phyloP scores from a whole-genome alignment of 2,113 vertebrate genomes.

The Paracanthobrama guichenoti region DNA sequence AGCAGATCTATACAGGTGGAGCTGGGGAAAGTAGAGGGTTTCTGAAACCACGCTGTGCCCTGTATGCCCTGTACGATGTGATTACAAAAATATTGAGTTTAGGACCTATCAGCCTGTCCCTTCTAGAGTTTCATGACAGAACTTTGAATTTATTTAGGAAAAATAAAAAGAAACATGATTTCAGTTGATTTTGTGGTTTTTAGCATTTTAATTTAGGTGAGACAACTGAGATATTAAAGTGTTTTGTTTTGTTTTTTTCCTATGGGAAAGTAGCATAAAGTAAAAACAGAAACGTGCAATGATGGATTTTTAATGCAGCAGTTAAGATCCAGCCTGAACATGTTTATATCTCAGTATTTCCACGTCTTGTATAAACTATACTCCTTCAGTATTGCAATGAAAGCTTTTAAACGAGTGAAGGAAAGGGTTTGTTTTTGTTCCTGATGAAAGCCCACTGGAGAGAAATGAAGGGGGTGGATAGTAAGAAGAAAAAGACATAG shows the following conservation, averaged over 20 bases:
- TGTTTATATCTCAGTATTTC: conserved; percentile 34
- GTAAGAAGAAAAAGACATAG: background rate
- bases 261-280: background rate
- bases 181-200: too few relatives aligned
- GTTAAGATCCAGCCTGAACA: background rate
- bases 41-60: too few relatives aligned
- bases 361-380: background rate
- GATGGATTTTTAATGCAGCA: background rate
- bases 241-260: too few relatives aligned
- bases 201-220: too few relatives aligned
- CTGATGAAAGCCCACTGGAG: conserved; percentile 13
- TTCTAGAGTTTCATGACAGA: too few relatives aligned
- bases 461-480: background rate
- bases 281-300: conserved; percentile 26
- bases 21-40: too few relatives aligned
- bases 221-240: background rate
- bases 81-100: too few relatives aligned
- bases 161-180: too few relatives aligned
- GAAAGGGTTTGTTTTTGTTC: conserved; percentile 32
- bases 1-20: too few relatives aligned
- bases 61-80: too few relatives aligned
- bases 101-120: too few relatives aligned
- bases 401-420: background rate
- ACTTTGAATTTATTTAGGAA: too few relatives aligned
- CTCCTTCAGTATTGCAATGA: background rate